A percentile compares a stretch with the other conserved stretches of the same genome.
These are phyloP conservation scores for Halictus quadricinctus DNA, from an alignment of 2,888 invertebrate species.

Conservation along the genomic window DNA sequence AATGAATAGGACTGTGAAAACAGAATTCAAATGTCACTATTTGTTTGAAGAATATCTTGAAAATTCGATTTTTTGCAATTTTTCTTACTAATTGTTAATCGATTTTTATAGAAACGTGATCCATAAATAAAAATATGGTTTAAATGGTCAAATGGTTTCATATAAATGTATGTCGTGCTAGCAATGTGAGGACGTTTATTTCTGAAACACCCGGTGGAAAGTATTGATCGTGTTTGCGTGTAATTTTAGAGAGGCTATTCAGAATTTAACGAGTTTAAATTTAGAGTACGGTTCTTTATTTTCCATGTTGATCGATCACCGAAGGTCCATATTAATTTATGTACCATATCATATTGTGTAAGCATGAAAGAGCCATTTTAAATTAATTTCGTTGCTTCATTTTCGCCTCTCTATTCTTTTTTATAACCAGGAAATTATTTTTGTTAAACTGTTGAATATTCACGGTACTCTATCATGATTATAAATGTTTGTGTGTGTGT, in stretches of 20 bases:
- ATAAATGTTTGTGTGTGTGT: no score
- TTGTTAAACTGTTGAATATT: no score
- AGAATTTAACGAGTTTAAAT: background rate
- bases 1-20: no score
- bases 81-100: no score
- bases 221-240: background rate
- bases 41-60: no score
- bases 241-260: background rate
- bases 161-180: background rate
- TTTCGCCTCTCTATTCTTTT: background rate
- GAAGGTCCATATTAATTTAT: background rate
- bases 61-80: no score
- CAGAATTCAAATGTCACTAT: no score
- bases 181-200: background rate
- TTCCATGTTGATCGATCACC: background rate
- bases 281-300: background rate
- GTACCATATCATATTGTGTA: background rate
- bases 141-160: no score
- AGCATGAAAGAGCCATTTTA: background rate
- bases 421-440: no score
- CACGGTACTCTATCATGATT: no score
- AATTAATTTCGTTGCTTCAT: background rate
- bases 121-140: no score
- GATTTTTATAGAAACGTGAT: no score
- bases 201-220: conserved; percentile 1